Conservation (phyloP, 35 echinoderm and acorn worm species). For the Ophioderma brevispina region DNA sequence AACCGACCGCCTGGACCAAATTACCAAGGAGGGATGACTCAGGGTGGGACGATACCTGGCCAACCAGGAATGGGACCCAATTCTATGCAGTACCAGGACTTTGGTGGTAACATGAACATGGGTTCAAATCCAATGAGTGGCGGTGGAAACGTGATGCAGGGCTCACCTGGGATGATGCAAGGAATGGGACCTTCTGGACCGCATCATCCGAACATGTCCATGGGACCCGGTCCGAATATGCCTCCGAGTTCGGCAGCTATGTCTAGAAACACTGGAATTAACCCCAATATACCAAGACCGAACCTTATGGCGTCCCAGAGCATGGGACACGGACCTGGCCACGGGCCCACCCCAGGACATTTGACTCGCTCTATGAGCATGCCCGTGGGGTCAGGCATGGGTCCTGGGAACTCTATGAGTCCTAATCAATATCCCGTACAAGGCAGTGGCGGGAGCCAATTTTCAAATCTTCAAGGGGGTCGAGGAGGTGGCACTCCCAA, state of each 20-base stretch:
- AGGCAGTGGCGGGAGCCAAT: not conserved
- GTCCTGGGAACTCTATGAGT: conserved; percentile 35
- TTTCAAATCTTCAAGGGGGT: not conserved
- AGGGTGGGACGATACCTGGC: not conserved
- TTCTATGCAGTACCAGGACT: conserved; percentile 9
- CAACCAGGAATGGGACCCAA: not conserved
- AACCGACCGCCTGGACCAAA: conserved; percentile 9
- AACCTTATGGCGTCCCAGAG: conserved; percentile 28
- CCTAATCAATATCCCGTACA: not conserved
- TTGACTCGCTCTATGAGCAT: conserved; percentile 33
- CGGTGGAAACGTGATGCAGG: not conserved
- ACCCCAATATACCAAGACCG: conserved; percentile 74
- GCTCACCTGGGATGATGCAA: not conserved
- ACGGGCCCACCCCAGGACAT: not conserved
- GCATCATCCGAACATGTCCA: conserved; percentile 20
- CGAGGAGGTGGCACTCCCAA: not conserved
- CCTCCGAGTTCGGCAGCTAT: not conserved
- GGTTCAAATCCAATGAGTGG: not conserved
- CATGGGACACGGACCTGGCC: no score
- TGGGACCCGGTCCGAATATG: conserved; percentile 54
- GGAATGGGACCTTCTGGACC: conserved; percentile 75
- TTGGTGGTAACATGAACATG: conserved; percentile 16
- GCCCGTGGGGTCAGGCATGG: conserved; percentile 30
- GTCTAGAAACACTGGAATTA: conserved; percentile 50
- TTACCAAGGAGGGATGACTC: conserved; percentile 44